Evolutionary conservation across 2,113 vertebrate species (phyloP), one percentile per base, ranked within the genome.

Genomic region (Charina bottae): DNA sequence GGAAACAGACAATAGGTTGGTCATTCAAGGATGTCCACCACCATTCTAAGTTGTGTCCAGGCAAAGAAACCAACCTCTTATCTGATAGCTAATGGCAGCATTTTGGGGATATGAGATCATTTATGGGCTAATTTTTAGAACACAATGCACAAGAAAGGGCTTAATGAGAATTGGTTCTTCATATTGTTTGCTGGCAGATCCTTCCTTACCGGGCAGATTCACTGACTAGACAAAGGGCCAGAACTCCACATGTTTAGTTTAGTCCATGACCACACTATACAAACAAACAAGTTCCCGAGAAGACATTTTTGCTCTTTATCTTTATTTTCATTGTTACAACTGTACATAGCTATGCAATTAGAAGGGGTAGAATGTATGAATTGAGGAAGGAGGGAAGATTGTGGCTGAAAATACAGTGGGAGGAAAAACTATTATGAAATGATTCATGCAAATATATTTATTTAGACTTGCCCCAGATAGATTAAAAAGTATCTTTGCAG

Each of bases 71-170:
- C 78, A 49, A 21, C 46, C 42, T 54, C n/a, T 92, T 92, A 85
- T 92, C 87, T 85, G 91, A 89, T 92, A 62, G 46, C 87, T 58
- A 64, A 26, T 89, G 72, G 46, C 91, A 64, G 78, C 23, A 55
- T 92, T 89, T 89, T 28, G 53, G 21, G 56, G 46, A 84, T 54
- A 89, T 89, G 87, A 64, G 87, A 85, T 91, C 53, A 89, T 53
- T 92, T 89, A 15, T 92, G 21, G 28, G n/a, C 17, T 92, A 53
- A 85, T 83, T 89, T 58, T n/a, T 60, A 49, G n/a, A 56, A 58
- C 78, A 24, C 60, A 33, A 55, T 84, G 72, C 56, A 37, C 84
- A 83, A 89, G 91, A 89, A 85, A 84, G 33, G 17, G 46, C 62
- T 89, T 26, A 46, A 64, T 8, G 59, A 89, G 64, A 84, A 64